Percentiles rank a stretch among this genome's conserved stretches.
phyloP scores from a whole-genome alignment of 2,888 invertebrate species.

The Erannis defoliaria region DNA sequence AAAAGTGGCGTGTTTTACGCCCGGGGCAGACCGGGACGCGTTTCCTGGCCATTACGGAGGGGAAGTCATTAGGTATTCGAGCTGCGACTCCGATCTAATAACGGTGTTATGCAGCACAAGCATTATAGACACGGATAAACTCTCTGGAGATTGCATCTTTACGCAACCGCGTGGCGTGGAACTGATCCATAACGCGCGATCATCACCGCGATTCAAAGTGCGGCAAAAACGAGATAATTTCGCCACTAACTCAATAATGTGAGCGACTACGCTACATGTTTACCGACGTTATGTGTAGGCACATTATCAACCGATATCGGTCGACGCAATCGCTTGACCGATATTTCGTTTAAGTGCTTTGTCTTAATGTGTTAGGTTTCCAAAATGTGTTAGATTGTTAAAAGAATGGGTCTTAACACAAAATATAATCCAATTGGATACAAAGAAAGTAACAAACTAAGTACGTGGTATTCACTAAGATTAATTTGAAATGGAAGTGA shows the following conservation, averaged over 20 bases:
- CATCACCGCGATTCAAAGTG: conserved; percentile 36
- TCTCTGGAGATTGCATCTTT: conserved; percentile 70
- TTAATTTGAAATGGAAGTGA: background rate
- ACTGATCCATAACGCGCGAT: conserved; percentile 50
- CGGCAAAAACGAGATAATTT: conserved; percentile 46
- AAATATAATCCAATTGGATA: background rate
- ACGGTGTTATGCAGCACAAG: conserved; percentile 66
- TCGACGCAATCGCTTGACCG: conserved; percentile 32
- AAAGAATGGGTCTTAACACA: background rate
- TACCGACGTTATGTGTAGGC: conserved; percentile 23
- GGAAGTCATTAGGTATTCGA: conserved; percentile 78
- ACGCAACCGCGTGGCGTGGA: conserved; percentile 62
- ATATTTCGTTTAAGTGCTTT: conserved; percentile 21
- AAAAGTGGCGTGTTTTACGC: conserved; percentile 42
- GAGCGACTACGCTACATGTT: conserved; percentile 19
- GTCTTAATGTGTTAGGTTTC: background rate
- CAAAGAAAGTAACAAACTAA: background rate
- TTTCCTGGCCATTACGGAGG: conserved; percentile 72
- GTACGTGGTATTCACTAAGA: background rate
- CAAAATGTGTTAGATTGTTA: background rate
- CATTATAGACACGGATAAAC: conserved; percentile 69
- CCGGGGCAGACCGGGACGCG: conserved; percentile 61
- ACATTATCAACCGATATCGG: conserved; percentile 36
- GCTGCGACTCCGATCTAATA: conserved; percentile 71
- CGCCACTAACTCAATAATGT: conserved; percentile 44